phyloP scores from a whole-genome alignment of 1,140 invertebrate genomes.

The Batillaria attramentaria region DNA sequence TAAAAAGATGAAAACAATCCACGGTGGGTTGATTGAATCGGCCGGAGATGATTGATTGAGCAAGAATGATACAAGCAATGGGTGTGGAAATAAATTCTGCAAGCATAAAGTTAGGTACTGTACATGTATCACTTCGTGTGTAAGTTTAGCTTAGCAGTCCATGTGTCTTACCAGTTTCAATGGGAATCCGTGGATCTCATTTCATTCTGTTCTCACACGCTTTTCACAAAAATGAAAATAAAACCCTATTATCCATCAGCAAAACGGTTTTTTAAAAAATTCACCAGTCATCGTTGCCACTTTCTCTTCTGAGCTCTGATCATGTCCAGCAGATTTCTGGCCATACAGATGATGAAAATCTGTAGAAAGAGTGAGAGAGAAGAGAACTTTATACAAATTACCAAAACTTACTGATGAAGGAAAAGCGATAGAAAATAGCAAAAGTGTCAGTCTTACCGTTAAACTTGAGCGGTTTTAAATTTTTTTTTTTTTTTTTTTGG shows the following conservation, averaged over 20 bases:
- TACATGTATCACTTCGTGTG: background rate
- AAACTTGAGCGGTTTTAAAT: background rate
- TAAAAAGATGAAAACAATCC: too few species aligned
- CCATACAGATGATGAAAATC: constrained; percentile 50
- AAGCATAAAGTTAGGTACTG: too few species aligned
- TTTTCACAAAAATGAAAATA: too few species aligned
- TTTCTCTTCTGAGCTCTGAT: constrained; percentile 47
- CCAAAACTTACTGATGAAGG: too few species aligned
- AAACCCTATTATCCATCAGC: too few species aligned
- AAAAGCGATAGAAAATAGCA: background rate
- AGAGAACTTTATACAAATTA: too few species aligned
- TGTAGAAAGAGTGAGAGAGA: constrained; percentile 30
- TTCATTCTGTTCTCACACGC: background rate
- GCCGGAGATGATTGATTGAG: too few species aligned
- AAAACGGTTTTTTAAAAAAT: too few species aligned
- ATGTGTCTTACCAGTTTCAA: background rate
- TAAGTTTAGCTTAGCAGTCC: background rate
- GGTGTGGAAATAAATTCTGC: too few species aligned
- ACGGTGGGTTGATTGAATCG: too few species aligned
- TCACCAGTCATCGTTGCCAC: constrained; percentile 34
- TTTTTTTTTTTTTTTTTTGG: too few species aligned
- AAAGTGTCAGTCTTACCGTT: background rate
- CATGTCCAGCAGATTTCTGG: constrained; percentile 41
- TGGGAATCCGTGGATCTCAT: background rate
- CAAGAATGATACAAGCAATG: too few species aligned